A percentile compares a stretch with the other conserved stretches of the same genome.
Evolutionary conservation across 2,888 invertebrate species (phyloP).

Genomic region (Scotopteryx bipunctaria): DNA sequence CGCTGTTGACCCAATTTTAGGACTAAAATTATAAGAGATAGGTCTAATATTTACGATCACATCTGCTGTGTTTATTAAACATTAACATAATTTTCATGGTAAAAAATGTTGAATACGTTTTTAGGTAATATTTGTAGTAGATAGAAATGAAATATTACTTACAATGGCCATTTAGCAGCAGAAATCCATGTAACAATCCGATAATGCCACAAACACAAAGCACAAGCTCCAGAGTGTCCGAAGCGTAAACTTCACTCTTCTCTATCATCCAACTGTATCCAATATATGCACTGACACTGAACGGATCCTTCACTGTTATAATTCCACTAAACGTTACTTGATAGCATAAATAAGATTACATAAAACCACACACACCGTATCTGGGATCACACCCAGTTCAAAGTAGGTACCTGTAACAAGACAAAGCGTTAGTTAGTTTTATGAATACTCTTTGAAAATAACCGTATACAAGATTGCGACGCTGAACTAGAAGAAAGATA

Average conservation of each 20-base stretch:
- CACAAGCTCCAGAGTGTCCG: conserved; percentile 58
- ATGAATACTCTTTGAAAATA: conserved; percentile 45
- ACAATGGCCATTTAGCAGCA: conserved; percentile 69
- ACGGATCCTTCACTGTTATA: conserved; percentile 46
- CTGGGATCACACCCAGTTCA: conserved; percentile 81
- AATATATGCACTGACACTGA: conserved; percentile 54
- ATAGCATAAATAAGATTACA: conserved; percentile 73
- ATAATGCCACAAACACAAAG: conserved; percentile 65
- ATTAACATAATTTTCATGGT: no score
- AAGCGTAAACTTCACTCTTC: conserved; percentile 65
- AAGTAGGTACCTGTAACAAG: conserved; percentile 81
- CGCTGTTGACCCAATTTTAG: conserved; percentile 41
- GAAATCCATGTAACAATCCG: conserved; percentile 73
- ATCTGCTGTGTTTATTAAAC: not conserved
- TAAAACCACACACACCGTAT: conserved; percentile 76
- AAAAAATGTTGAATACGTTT: no score
- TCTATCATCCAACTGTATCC: conserved; percentile 56
- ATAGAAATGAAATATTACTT: conserved; percentile 58
- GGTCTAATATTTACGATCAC: conserved; percentile 16
- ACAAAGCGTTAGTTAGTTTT: conserved; percentile 75
- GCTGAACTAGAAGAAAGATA: conserved; percentile 42
- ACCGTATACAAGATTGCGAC: conserved; percentile 38
- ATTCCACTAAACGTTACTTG: conserved; percentile 60
- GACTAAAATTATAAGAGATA: conserved; percentile 32
- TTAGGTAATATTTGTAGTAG: not conserved